A percentile compares a stretch with the other conserved stretches of the same genome.
phyloP scores from a whole-genome alignment of 2,797 vertebrate species.

The Hydrophis major region DNA sequence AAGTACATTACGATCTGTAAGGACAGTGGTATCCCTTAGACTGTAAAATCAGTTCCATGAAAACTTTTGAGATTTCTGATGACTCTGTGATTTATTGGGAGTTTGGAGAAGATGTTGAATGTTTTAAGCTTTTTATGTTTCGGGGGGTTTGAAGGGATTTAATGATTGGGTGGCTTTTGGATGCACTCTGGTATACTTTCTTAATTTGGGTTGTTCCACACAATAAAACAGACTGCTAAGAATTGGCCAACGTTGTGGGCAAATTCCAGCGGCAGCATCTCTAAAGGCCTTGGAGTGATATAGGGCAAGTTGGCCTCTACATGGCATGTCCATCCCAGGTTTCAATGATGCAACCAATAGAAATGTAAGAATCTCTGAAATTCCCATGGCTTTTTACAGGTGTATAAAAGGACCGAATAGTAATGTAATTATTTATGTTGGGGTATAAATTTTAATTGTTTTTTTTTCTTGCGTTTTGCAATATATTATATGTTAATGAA shows the following conservation, averaged over 20 bases:
- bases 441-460: neutral
- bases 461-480: conserved; percentile 40
- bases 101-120: neutral
- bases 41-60: neutral
- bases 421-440: neutral
- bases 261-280: neutral
- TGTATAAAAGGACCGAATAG: neutral
- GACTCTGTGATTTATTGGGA: neutral
- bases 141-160: neutral
- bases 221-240: neutral
- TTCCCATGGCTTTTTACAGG: conserved; percentile 15
- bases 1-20: neutral
- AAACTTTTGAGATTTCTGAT: neutral
- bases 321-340: neutral
- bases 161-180: neutral
- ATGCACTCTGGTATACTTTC: neutral
- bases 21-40: neutral
- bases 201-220: neutral
- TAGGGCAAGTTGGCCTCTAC: neutral
- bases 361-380: conserved; percentile 1
- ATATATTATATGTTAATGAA: neutral
- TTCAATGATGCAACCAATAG: conserved; percentile 4
- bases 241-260: neutral
- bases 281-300: neutral
- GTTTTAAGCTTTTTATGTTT: neutral